These are phyloP conservation scores for Lasioglossum calceatum DNA, from an alignment of 2,888 invertebrate species.

Conservation along the genomic window DNA sequence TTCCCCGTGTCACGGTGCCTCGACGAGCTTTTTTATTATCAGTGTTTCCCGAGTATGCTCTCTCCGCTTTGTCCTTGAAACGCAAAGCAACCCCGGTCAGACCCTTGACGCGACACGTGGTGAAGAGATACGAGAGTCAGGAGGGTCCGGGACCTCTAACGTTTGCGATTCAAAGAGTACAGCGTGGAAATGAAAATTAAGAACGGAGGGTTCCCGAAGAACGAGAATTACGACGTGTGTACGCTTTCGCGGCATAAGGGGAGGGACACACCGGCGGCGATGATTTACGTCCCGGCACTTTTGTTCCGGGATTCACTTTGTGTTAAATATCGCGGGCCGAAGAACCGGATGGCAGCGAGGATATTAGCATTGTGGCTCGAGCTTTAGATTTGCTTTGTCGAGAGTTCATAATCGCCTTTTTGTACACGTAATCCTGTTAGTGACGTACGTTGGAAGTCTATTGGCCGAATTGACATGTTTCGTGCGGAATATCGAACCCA, in stretches of 20 bases:
- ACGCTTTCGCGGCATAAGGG: background rate
- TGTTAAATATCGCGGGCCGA: slow-evolving; percentile 19
- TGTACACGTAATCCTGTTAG: background rate
- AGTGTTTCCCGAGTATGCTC: slow-evolving; percentile 16
- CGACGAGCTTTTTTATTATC: slow-evolving; percentile 27
- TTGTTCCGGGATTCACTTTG: slow-evolving; percentile 26
- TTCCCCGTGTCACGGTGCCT: slow-evolving; percentile 14
- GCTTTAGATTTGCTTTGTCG: background rate
- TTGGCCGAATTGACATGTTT: no score
- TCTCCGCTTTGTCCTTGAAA: slow-evolving; percentile 33
- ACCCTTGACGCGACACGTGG: slow-evolving; percentile 28
- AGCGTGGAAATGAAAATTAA: slow-evolving; percentile 49
- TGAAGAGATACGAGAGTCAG: slow-evolving; percentile 23
- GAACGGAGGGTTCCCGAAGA: slow-evolving; percentile 45
- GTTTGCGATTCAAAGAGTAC: slow-evolving; percentile 55
- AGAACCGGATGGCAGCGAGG: background rate
- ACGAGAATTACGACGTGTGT: slow-evolving; percentile 50
- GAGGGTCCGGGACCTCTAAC: slow-evolving; percentile 32
- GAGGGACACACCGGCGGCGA: background rate
- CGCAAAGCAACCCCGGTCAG: slow-evolving; percentile 12
- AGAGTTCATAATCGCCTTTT: background rate
- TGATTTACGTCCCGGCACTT: slow-evolving; percentile 24
- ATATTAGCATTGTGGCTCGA: slow-evolving; percentile 16
- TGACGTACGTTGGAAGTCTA: no score
- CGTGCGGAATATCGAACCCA: no score